Conservation (phyloP, 2,113 vertebrate genomes). For the Spheniscus mendiculus region DNA sequence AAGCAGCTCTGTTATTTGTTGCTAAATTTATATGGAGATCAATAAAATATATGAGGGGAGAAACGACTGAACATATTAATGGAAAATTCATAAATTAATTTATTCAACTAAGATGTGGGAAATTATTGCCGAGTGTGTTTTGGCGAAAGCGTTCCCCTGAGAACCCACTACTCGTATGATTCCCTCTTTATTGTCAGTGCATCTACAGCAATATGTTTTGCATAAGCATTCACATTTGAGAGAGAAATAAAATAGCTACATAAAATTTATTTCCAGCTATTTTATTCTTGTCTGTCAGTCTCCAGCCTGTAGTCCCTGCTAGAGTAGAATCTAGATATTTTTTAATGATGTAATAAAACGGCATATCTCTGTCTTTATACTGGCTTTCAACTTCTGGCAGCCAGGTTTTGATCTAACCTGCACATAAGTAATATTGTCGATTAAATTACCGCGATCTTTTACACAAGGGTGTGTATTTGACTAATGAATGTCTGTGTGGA, state of each 20-base stretch:
- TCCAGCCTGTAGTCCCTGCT: background rate
- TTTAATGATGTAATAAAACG: conserved; percentile 12
- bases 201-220: conserved; percentile 62
- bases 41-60: conserved; percentile 61
- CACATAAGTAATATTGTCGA: background rate
- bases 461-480: background rate
- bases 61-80: conserved; percentile 35
- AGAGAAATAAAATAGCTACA: conserved; percentile 50
- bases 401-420: background rate
- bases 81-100: conserved; percentile 67
- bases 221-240: conserved; percentile 64
- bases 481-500: background rate
- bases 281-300: conserved; percentile 51
- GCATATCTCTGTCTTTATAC: background rate
- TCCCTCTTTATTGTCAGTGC: conserved; percentile 65
- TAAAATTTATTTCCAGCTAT: conserved; percentile 57
- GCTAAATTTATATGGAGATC: conserved; percentile 57
- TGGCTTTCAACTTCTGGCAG: background rate
- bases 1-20: conserved; percentile 62
- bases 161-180: conserved; percentile 49
- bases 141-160: conserved; percentile 60
- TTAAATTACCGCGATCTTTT: background rate
- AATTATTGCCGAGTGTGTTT: conserved; percentile 60
- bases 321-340: background rate
- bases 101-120: conserved; percentile 56